Base-by-base conservation (phyloP, 1,140 invertebrate species). In the Lordiphosa mommai region DNA sequence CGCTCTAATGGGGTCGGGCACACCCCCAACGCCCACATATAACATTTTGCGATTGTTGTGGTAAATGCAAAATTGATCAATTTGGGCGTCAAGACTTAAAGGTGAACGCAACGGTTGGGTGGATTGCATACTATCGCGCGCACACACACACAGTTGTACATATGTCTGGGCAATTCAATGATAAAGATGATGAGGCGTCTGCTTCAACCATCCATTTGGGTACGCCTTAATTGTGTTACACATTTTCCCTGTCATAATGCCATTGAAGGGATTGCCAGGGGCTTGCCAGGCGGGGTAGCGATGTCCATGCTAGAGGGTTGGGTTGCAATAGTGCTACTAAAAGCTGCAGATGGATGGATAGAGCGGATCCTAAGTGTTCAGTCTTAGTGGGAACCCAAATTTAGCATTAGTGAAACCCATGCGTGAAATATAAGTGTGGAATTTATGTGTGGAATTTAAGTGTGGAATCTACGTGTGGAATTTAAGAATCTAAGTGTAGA, bases 1-100 rank as follows among this genome's bases (percentile, higher is more conserved):
- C 16, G 40, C 4, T n/a, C n/a, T n/a, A 82, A 74, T 70, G 65
- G 49, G 70, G 70, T 59, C 74, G 58, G 47, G 16, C 64, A 32
- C 37, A 44, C 59, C 46, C 41, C 36, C 36, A 32, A 29, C 12
- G n/a, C 38, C 36, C 37, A 29, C 8, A 12, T 14, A 2, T 8
- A 37, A 29, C 53, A 49, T 46, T 37, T 36, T 73, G 36, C 58
- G 48, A 60, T 51, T 79, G 69, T 65, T 73, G 64, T 59, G 64
- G 59, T 36, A 53, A 43, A 74, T 73, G 65, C 47, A 66, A 79
- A 74, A 74, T 82, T 82, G 74, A 79, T 80, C 76, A 79, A 79
- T 77, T 74, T 69, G 65, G 34, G 58, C 20, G 38, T 60, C 37
- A 44, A 13, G 29, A 43, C 58, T 51, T 52, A 20, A 61, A 52